Base-by-base conservation (phyloP, 2,888 invertebrate species). In the Euproctis similis region DNA sequence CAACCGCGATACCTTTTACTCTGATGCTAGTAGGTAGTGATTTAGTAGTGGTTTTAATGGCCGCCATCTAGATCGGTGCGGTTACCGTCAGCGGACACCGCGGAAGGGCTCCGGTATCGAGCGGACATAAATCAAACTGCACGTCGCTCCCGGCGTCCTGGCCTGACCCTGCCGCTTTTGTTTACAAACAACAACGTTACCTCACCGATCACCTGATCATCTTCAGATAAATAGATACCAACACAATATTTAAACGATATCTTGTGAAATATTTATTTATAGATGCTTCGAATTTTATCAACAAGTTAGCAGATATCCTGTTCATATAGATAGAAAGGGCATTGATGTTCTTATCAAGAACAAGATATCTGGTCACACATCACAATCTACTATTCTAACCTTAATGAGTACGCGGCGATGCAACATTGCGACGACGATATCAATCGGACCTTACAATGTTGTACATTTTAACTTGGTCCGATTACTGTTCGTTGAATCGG, bases 61-160 rank as follows among this genome's bases (percentile, higher is more conserved):
- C 59, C 55, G 37, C 43, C 55, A 52, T 46, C 54, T 49, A 61
- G 57, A 61, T 63, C 60, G 52, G 58, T 65, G 71, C 63, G 71
- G 72, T 68, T 56, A 54, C 61, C 63, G 71, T 68, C 69, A 77
- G 59, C 65, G 63, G 68, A 72, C 67, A 73, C 74, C 65, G 60
- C 77, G 80, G 78, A 81, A 78, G 76, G 68, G 71, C 74, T 75
- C 62, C 60, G 61, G 61, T 75, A 73, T 75, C 76, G 63, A 64
- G 62, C 51, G 53, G 53, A 59, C 67, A 75, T 80, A 81, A 80
- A 80, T 80, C 77, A 78, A 67, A 59, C 63, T 61, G 67, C 65
- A 56, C 63, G 68, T 66, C 67, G 71, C 76, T 72, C 65, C 58
- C 59, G 59, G 68, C 65, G 31, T 44, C 51, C 59, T 57, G 62